These are phyloP conservation scores for Erinaceus europaeus DNA, from an alignment of 2,113 vertebrate species.

Conservation along the genomic window DNA sequence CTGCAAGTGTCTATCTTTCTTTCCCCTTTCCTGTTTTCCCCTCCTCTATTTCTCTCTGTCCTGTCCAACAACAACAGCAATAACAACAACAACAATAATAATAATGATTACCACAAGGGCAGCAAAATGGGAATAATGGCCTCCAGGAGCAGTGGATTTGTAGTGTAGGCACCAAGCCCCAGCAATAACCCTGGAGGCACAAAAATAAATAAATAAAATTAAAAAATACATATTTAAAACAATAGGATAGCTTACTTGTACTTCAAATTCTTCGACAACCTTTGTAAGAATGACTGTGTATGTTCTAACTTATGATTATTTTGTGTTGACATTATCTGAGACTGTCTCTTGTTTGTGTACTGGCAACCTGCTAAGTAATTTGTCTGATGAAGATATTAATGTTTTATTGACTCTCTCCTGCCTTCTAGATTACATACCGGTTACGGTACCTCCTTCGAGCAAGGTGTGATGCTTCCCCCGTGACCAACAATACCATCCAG, in stretches of 20 bases:
- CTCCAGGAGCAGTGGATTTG: too few species aligned
- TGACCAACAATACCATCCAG: slow-evolving; percentile 84
- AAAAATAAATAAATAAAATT: too few species aligned
- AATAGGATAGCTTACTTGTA: neutral
- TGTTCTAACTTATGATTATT: slow-evolving; percentile 2
- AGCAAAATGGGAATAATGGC: too few species aligned
- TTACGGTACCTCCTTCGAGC: slow-evolving; percentile 86
- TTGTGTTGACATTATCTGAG: neutral
- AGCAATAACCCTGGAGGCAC: too few species aligned
- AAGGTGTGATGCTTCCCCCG: slow-evolving; percentile 86
- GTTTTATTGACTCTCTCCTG: slow-evolving; percentile 15
- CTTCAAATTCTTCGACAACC: neutral
- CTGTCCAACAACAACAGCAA: too few species aligned
- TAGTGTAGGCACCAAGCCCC: too few species aligned
- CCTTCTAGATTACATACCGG: slow-evolving; percentile 84
- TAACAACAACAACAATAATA: too few species aligned
- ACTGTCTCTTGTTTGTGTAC: neutral
- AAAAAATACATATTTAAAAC: too few species aligned
- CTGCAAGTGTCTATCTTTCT: too few species aligned
- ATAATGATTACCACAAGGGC: too few species aligned
- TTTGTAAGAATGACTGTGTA: neutral
- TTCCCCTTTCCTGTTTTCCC: too few species aligned
- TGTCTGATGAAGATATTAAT: neutral
- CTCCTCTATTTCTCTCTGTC: too few species aligned
- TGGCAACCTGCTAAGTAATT: neutral